Evolutionary conservation across 1,140 invertebrate genomes (phyloP).

Genomic region (Lutraria rhynchaena): DNA sequence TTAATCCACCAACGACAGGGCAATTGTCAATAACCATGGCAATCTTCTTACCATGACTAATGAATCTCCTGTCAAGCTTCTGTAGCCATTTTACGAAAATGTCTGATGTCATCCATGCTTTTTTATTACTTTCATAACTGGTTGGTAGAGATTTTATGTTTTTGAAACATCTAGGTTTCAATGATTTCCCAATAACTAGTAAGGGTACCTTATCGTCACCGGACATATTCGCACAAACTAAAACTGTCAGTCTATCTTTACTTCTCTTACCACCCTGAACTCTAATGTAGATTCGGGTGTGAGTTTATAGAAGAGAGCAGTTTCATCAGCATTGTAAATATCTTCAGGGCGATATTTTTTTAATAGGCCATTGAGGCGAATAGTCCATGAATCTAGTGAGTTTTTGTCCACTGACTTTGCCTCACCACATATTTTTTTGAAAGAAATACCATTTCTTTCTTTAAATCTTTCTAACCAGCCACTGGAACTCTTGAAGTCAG

Average conservation of each 20-base stretch:
- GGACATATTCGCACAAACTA: constrained; percentile 63
- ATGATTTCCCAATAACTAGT: too few species aligned
- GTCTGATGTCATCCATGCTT: too few species aligned
- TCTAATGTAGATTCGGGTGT: constrained; percentile 28
- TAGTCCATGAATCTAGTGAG: background rate
- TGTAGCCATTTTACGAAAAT: constrained; percentile 52
- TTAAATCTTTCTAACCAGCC: constrained; percentile 34
- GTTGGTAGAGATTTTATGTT: constrained; percentile 31
- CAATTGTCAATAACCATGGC: constrained; percentile 62
- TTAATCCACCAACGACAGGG: constrained; percentile 53
- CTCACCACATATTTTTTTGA: constrained; percentile 38
- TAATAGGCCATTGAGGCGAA: background rate
- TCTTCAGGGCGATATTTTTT: background rate
- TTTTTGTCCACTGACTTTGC: constrained; percentile 16
- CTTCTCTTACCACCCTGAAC: constrained; percentile 55
- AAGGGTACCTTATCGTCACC: too few species aligned
- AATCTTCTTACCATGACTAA: constrained; percentile 49
- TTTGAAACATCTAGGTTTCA: too few species aligned
- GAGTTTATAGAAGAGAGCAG: constrained; percentile 46
- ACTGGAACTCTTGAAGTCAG: constrained; percentile 3
- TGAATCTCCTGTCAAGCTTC: constrained; percentile 57
- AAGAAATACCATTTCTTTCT: constrained; percentile 8
- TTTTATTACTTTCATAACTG: constrained; percentile 41
- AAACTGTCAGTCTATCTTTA: constrained; percentile 61
- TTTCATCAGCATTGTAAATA: constrained; percentile 60